phyloP scores from a whole-genome alignment of 37 sponge, comb jelly and placozoan species.

The Theonella swinhoei region DNA sequence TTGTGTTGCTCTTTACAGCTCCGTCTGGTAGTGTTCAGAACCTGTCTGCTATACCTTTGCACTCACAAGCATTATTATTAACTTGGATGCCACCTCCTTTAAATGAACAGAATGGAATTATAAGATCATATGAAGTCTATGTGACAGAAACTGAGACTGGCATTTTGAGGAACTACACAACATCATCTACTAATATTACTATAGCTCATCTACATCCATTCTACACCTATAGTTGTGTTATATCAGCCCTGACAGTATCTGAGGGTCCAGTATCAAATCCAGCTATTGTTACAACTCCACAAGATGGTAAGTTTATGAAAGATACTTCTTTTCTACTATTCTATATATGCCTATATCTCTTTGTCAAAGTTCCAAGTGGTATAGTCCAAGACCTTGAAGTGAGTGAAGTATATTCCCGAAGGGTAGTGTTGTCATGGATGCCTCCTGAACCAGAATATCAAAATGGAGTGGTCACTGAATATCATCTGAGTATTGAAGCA shows the following conservation, averaged over 20 bases:
- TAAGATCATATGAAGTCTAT: background rate
- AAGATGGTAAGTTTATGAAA: background rate
- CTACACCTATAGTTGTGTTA: constrained; percentile 12
- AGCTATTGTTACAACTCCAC: background rate
- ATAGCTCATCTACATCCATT: constrained; percentile 21
- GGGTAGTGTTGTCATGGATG: constrained; percentile 22
- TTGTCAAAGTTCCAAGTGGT: constrained; percentile 17
- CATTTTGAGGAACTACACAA: background rate
- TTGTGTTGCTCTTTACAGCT: background rate
- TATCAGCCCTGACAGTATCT: background rate
- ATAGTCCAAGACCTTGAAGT: background rate
- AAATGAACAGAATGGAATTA: background rate
- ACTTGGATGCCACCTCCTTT: background rate
- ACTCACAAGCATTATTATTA: background rate
- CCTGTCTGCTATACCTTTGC: background rate
- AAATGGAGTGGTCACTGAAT: constrained; percentile 32
- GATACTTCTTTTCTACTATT: background rate
- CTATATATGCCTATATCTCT: no score
- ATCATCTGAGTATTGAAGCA: background rate
- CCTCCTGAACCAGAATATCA: constrained; percentile 14
- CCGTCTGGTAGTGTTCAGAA: background rate
- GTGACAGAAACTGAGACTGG: constrained; percentile 3
- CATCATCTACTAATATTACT: constrained; percentile 11
- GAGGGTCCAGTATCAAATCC: background rate
- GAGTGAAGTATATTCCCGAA: background rate